A percentile compares a stretch with the other conserved stretches of the same genome.
phyloP scores from a whole-genome alignment of 2,888 invertebrate genomes.

The Netelia melanura region DNA sequence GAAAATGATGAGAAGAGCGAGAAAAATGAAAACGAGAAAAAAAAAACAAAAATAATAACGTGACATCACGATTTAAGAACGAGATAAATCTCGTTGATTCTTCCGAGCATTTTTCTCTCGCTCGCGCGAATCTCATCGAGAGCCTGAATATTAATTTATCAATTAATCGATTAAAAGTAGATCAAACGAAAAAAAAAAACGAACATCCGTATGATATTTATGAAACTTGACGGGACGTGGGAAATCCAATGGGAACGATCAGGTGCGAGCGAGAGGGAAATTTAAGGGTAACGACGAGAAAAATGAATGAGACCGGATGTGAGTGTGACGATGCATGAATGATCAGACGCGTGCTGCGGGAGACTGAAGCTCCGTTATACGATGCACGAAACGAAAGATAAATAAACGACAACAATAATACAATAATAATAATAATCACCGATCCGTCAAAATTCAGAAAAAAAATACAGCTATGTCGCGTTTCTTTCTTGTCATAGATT shows the following conservation, averaged over 20 bases:
- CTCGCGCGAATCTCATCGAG: slow-evolving; percentile 28
- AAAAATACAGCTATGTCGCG: too few species aligned
- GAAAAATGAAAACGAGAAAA: slow-evolving; percentile 29
- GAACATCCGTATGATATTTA: not conserved
- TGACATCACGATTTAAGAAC: slow-evolving; percentile 10
- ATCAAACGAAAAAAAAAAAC: not conserved
- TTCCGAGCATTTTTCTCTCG: not conserved
- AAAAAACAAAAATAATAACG: not conserved
- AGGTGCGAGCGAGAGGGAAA: not conserved
- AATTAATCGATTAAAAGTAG: not conserved
- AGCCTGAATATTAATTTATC: not conserved
- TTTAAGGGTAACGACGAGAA: slow-evolving; percentile 6
- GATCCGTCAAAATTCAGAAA: not conserved
- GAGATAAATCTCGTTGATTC: slow-evolving; percentile 6
- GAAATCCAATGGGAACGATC: not conserved
- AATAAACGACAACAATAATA: too few species aligned
- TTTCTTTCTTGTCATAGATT: too few species aligned
- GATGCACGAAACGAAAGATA: not conserved
- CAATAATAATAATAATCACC: not conserved
- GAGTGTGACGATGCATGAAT: slow-evolving; percentile 6
- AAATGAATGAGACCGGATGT: not conserved
- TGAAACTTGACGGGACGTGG: not conserved
- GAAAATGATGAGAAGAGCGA: slow-evolving; percentile 41
- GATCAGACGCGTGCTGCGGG: not conserved
- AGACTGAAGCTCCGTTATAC: not conserved